Percentiles rank a stretch among this genome's conserved stretches.
These are phyloP conservation scores for Machaerirhynchus nigripectus DNA, from an alignment of 2,113 vertebrate species.

Conservation along the genomic window DNA sequence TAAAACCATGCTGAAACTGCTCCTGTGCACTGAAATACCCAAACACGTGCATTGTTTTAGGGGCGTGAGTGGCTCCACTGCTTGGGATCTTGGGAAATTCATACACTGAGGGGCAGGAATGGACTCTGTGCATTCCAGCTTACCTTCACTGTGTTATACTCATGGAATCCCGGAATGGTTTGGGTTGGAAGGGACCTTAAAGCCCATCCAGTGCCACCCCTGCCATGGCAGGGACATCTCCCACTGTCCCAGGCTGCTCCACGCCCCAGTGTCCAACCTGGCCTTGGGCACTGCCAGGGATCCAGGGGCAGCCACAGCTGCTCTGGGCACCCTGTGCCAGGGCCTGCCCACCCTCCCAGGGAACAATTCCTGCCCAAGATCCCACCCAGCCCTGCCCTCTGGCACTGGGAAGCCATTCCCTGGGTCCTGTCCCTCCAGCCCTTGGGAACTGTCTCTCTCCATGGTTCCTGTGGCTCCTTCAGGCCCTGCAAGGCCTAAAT, in stretches of 20 bases:
- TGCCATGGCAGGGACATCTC: background rate
- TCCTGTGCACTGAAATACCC: background rate
- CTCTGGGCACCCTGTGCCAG: background rate
- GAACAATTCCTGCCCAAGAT: background rate
- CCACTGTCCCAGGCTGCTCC: background rate
- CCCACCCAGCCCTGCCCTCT: background rate
- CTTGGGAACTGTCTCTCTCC: background rate
- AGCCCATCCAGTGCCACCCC: rapidly evolving
- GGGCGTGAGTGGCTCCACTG: background rate
- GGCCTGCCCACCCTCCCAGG: background rate
- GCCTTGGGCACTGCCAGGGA: background rate
- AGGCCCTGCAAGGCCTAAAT: background rate
- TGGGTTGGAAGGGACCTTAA: rapidly evolving
- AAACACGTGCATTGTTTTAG: rapidly evolving
- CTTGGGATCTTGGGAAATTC: background rate
- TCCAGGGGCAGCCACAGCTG: background rate
- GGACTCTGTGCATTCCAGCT: background rate
- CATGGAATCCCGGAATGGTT: background rate
- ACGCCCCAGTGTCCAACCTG: background rate
- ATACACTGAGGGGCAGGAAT: background rate
- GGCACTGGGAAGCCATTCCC: background rate
- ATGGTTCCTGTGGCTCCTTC: background rate
- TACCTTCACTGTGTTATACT: background rate
- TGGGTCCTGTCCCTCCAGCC: background rate
- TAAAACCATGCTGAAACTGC: background rate